Conservation (phyloP, 2,797 vertebrate genomes). For the Triplophysa yarkandensis region DNA sequence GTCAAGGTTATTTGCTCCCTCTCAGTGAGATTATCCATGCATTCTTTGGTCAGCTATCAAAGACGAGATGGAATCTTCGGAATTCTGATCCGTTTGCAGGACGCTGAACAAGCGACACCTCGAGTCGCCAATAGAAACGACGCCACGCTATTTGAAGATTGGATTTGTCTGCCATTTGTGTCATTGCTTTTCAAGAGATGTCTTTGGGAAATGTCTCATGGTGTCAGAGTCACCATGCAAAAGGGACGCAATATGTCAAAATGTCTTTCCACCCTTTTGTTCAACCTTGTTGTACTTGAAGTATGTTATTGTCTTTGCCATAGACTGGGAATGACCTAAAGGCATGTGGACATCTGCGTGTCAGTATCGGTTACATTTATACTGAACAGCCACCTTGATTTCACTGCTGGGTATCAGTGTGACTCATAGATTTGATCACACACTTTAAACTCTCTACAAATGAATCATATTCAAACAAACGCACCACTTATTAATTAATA, state of each 20-base stretch:
- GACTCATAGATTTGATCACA: not conserved
- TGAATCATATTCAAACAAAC: conserved; percentile 16
- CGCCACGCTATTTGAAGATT: conserved; percentile 6
- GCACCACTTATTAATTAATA: not conserved
- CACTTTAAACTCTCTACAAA: not conserved
- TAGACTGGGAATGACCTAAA: conserved; percentile 2
- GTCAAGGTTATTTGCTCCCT: conserved; percentile 54
- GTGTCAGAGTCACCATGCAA: not conserved
- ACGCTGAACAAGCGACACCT: conserved; percentile 15
- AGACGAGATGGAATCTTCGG: conserved; percentile 40
- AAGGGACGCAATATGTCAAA: not conserved
- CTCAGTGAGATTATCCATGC: conserved; percentile 55
- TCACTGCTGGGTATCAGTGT: conserved; percentile 1
- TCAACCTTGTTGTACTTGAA: not conserved
- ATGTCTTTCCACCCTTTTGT: conserved; percentile 14
- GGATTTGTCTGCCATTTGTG: conserved; percentile 1
- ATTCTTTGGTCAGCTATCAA: conserved; percentile 47
- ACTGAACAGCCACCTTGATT: conserved; percentile 10
- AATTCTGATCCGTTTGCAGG: conserved; percentile 26
- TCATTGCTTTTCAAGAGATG: not conserved
- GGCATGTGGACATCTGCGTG: conserved; percentile 4
- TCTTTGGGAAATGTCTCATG: conserved; percentile 10
- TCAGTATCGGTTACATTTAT: conserved; percentile 13
- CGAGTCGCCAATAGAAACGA: conserved; percentile 1
- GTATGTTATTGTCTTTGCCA: not conserved